These are phyloP conservation scores for Drosophila bunnanda DNA, from an alignment of 2,888 invertebrate genomes.

Conservation along the genomic window DNA sequence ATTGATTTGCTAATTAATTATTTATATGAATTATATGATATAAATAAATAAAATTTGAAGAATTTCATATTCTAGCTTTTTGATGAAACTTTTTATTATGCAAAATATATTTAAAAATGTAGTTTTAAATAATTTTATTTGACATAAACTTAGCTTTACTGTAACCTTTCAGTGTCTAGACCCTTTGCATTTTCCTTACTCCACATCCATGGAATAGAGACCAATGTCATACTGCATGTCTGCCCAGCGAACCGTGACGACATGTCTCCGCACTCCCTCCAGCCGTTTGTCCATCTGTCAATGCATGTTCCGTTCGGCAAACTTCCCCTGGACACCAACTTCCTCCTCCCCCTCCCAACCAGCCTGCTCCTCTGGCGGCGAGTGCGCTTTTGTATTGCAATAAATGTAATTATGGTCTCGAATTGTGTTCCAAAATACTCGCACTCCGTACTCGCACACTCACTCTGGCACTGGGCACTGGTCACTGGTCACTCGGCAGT, in stretches of 20 bases:
- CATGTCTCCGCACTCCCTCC: slow-evolving; percentile 47
- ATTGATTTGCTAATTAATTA: neutral
- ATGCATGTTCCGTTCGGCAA: slow-evolving; percentile 39
- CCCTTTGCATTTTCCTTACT: slow-evolving; percentile 57
- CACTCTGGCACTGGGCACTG: neutral
- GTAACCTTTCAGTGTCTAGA: neutral
- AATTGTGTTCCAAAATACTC: slow-evolving; percentile 59
- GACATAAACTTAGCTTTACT: neutral
- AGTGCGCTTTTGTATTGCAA: slow-evolving; percentile 61
- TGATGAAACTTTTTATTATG: too few relatives aligned
- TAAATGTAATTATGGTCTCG: slow-evolving; percentile 72
- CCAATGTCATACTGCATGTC: slow-evolving; percentile 58
- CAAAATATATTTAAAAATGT: neutral
- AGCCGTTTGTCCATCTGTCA: slow-evolving; percentile 46
- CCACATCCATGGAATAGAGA: slow-evolving; percentile 54
- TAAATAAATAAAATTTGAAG: too few relatives aligned
- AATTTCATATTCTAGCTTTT: too few relatives aligned
- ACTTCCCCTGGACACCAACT: slow-evolving; percentile 32
- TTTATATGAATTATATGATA: neutral
- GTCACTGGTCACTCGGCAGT: slow-evolving; percentile 1
- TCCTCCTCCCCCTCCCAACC: slow-evolving; percentile 19
- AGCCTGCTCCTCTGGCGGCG: slow-evolving; percentile 12
- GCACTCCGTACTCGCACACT: slow-evolving; percentile 2
- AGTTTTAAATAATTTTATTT: neutral
- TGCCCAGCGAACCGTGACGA: slow-evolving; percentile 80